A percentile compares a stretch with the other conserved stretches of the same genome.
Evolutionary conservation across 2,113 vertebrate species (phyloP).

Genomic region (Dasyprocta punctata): DNA sequence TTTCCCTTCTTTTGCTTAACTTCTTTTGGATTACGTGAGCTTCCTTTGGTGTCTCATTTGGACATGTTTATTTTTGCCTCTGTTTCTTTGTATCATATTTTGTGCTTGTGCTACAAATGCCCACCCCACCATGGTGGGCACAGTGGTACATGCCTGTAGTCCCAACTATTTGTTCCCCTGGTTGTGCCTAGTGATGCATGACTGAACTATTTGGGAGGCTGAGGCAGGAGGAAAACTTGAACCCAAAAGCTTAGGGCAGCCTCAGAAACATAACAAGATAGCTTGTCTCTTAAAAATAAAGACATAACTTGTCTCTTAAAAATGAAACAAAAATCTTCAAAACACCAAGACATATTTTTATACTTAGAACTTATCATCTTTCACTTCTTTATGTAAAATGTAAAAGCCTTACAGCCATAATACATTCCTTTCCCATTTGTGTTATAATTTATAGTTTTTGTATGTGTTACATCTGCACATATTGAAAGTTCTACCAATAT

Average conservation of each 20-base stretch:
- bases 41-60: constrained; percentile 29
- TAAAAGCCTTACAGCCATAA: not conserved
- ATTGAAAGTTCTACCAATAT: not conserved
- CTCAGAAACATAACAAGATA: not conserved
- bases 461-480: not conserved
- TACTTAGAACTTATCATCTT: not conserved
- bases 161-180: not conserved
- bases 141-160: not conserved
- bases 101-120: not conserved
- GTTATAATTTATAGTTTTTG: not conserved
- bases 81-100: not conserved
- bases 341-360: not conserved
- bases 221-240: not conserved
- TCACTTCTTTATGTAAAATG: not conserved
- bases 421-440: not conserved
- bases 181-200: not conserved
- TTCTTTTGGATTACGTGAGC: constrained; percentile 15
- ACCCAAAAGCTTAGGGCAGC: not conserved
- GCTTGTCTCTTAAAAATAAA: not conserved
- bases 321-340: not conserved
- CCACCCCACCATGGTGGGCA: too few relatives aligned
- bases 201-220: not conserved
- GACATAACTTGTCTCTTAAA: not conserved
- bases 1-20: not conserved
- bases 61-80: constrained; percentile 26